Conservation (phyloP, 2,888 invertebrate genomes). For the Zygaena filipendulae region DNA sequence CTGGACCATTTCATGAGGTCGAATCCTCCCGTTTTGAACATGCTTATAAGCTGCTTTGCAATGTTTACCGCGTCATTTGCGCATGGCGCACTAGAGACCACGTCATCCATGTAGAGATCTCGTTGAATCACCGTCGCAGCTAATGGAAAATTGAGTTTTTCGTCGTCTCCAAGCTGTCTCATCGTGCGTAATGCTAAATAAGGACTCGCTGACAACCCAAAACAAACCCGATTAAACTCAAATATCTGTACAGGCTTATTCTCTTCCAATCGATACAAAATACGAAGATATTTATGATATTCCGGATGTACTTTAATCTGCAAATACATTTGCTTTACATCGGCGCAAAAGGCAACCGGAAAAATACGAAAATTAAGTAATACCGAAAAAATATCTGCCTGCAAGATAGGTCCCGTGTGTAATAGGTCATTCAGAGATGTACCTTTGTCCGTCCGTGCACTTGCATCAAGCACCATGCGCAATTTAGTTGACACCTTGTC, state of each 20-base stretch:
- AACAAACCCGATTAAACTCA: conserved; percentile 12
- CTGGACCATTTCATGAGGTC: conserved; percentile 9
- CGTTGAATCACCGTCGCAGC: conserved; percentile 11
- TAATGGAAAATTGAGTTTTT: conserved; percentile 1
- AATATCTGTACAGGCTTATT: conserved; percentile 4
- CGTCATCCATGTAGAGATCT: conserved; percentile 13
- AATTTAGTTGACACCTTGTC: conserved; percentile 9
- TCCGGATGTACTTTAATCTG: conserved; percentile 4
- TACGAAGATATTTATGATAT: conserved; percentile 10
- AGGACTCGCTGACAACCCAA: conserved; percentile 12
- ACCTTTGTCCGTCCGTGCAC: conserved; percentile 8
- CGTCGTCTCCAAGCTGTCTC: conserved; percentile 8
- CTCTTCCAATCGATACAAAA: conserved; percentile 10
- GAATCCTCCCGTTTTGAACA: conserved; percentile 7
- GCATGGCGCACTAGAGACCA: conserved; percentile 6
- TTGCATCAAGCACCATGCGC: conserved; percentile 8
- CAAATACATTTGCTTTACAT: conserved; percentile 10
- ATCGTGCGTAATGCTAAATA: conserved; percentile 11
- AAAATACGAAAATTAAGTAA: conserved; percentile 13
- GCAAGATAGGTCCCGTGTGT: conserved; percentile 5
- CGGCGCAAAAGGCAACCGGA: conserved; percentile 8
- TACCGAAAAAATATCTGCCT: conserved; percentile 10
- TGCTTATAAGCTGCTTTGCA: conserved; percentile 4
- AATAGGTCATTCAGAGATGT: conserved; percentile 12
- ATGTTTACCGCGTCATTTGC: conserved; percentile 6